These are phyloP conservation scores for Muscicapa striata DNA, from an alignment of 2,797 vertebrate genomes.

Conservation along the genomic window DNA sequence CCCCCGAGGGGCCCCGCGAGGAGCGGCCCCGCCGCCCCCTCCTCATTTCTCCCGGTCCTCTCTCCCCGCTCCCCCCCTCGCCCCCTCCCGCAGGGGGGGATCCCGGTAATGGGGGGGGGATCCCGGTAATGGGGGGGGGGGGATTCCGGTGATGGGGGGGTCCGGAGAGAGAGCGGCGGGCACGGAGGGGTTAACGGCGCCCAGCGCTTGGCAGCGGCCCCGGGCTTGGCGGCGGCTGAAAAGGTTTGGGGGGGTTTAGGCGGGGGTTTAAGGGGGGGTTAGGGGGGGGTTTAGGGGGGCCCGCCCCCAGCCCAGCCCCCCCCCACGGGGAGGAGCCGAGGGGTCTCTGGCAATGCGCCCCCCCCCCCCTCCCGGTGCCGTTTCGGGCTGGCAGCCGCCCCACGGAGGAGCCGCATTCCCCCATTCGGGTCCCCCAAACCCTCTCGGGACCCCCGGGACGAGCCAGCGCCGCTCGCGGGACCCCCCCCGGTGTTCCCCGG, in stretches of 20 bases:
- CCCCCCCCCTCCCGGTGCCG: too few species aligned
- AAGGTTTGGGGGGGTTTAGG: not conserved
- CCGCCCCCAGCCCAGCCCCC: too few species aligned
- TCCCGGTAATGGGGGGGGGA: not conserved
- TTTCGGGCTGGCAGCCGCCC: too few species aligned
- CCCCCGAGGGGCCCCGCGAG: not conserved
- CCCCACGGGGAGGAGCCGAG: too few species aligned
- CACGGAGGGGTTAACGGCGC: not conserved
- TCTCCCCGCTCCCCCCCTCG: too few species aligned
- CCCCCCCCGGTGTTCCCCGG: too few species aligned
- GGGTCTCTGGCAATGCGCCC: too few species aligned
- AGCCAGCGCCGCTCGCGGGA: too few species aligned
- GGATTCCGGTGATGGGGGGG: not conserved
- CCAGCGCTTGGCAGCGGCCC: not conserved
- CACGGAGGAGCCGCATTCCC: too few species aligned
- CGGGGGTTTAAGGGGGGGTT: not conserved
- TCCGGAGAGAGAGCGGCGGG: not conserved
- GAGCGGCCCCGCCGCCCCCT: not conserved
- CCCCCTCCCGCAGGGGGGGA: not conserved
- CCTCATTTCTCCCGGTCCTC: not conserved
- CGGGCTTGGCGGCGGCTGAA: not conserved
- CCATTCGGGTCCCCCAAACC: too few species aligned
- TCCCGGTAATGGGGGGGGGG: not conserved
- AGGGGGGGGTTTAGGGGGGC: not conserved
- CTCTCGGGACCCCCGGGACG: too few species aligned